These are phyloP conservation scores for Otis tarda DNA, from an alignment of 2,113 vertebrate genomes.

Conservation along the genomic window DNA sequence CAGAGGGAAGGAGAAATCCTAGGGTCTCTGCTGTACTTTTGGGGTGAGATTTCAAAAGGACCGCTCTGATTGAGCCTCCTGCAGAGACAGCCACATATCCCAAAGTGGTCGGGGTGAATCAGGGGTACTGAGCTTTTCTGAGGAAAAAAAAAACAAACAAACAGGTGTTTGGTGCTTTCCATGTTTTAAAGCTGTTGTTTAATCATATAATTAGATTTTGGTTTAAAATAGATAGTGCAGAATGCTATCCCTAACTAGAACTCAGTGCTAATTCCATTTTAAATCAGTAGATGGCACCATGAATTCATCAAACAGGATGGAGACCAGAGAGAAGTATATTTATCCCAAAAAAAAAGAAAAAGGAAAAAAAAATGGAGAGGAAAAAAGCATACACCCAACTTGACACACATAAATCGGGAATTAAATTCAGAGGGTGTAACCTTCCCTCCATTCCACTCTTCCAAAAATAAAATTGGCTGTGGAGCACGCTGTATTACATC, in stretches of 20 bases:
- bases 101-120: neutral
- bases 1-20: neutral
- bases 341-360: neutral
- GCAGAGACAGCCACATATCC: neutral
- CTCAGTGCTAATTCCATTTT: neutral
- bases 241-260: neutral
- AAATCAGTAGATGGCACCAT: slow-evolving; percentile 73
- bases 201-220: neutral
- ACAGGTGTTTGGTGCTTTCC: neutral
- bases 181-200: neutral
- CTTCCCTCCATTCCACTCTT: neutral
- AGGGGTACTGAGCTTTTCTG: neutral
- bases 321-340: neutral
- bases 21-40: neutral
- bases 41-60: neutral
- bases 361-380: accelerated
- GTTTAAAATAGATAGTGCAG: neutral
- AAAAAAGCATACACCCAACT: neutral
- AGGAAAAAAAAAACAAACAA: neutral
- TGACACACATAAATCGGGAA: slow-evolving; percentile 61
- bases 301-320: slow-evolving; percentile 51
- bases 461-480: neutral
- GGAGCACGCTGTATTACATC: neutral
- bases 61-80: neutral
- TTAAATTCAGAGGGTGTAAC: slow-evolving; percentile 58